Base-by-base conservation (phyloP, 2,797 vertebrate species). In the Micropoecilia bifurca region DNA sequence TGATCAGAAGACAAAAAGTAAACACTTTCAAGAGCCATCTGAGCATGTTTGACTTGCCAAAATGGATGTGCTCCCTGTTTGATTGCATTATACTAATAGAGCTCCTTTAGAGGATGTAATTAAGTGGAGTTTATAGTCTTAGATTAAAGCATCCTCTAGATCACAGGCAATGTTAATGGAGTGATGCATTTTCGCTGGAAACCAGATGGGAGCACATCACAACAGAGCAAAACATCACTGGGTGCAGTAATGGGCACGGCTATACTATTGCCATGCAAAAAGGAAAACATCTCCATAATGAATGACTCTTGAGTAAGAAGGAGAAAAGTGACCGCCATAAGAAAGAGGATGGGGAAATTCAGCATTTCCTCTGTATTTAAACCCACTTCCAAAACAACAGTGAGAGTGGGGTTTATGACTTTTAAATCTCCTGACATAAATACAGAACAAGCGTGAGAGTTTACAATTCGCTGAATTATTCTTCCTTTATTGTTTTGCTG, bases 131-230 rank as follows among this genome's bases (percentile, higher is more conserved):
- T 96, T 96, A 96, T 94, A 95, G 94, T 94, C 91, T 93, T 95
- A 96, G 95, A 96, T 96, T 96, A 96, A 96, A 96, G 95, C 94
- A 88, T 94, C 91, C 90, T 93, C 86, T 85, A 95, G 95, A 96
- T 96, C 95, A 96, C 92, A 96, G 95, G 95, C 93, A 90, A 92
- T 91, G 92, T 90, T 95, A 96, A 96, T 96, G 94, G 92, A 92
- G 92, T 96, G 95, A 94, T 96, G 94, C 93, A 92, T 93, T 95
- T 95, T 94, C 91, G 88, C 94, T 96, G 91, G 90, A 91, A 94
- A 90, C 95, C 96, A 96, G 95, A 96, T 96, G 96, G 93, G 92
- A 92, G 83, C 83, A 94, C 91, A 91, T 90, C 92, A 90, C 90
- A 94, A 88, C 85, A 88, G 90, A 92, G 75, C 85, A 89, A 92